Evolutionary conservation across 2,888 invertebrate genomes (phyloP), one percentile per base, ranked within the genome.

Genomic region (Salpingus planirostris): DNA sequence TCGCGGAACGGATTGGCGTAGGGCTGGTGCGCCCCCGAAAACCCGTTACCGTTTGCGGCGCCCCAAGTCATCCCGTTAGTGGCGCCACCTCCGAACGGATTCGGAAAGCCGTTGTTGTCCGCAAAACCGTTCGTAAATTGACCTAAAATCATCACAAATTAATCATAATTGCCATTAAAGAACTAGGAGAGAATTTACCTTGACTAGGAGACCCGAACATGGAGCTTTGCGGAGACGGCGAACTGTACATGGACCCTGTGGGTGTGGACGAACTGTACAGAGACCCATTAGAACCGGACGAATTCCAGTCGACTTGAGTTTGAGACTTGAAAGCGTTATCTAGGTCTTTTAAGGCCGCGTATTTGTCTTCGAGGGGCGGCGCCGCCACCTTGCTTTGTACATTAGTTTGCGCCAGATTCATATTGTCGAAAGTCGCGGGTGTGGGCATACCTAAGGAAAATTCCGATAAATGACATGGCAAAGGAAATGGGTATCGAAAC

Each of bases 331-430:
- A 64, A 52, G 79, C 80, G 59, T 77, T 71, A 62, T 95, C 93
- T 54, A 96, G 74, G 68, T 93, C 93, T 65, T 93, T 91, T 38
- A 96, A 73, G 29, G 95, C 93, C 45, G 95, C 93, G 68, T 96
- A 96, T 48, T 89, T 82, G 68, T 96, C 95, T 69, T 84, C 87
- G 56, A 76, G 59, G n/a, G 59, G 58, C 21, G 57, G 36, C 25
- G 39, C 24, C 14, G 35, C 27, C 21, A 31, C 12, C 31, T 26
- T 29, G 22, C 10, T 26, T 8, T 6, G 5, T 8, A 6, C 5
- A 5, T 18, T 5, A 5, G 5, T 5, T 8, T 23, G 23, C 23
- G 4, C 4, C 40, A 44, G 21, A 33, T 44, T 47, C 10, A 46
- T 31, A 33, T 42, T 43, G 33, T 45, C 43, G 26, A 49, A 43